Conservation (phyloP, 2,888 invertebrate genomes). For the Euplexia lucipara region DNA sequence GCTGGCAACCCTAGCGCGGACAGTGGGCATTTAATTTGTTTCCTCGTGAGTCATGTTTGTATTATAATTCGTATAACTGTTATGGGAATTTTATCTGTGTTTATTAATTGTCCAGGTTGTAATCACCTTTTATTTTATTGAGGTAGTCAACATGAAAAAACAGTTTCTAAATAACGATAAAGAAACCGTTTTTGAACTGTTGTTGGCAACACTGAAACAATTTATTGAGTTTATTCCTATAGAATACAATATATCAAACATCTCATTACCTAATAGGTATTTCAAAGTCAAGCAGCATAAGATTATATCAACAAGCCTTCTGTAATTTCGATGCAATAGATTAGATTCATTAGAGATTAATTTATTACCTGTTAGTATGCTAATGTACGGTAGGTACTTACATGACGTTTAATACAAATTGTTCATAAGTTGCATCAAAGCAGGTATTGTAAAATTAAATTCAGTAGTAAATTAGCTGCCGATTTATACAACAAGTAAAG, state of each 20-base stretch:
- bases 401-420: constrained; percentile 39
- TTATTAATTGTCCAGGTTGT: constrained; percentile 57
- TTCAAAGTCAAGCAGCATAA: constrained; percentile 31
- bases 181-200: constrained; percentile 1
- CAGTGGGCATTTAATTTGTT: constrained; percentile 86
- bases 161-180: constrained; percentile 5
- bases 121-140: constrained; percentile 52
- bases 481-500: constrained; percentile 54
- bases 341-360: constrained; percentile 48
- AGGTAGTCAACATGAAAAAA: constrained; percentile 31
- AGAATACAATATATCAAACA: constrained; percentile 30
- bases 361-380: constrained; percentile 41
- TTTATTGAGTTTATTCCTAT: neutral
- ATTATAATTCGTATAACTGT: constrained; percentile 74
- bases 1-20: constrained; percentile 85
- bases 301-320: constrained; percentile 28
- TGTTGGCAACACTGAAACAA: constrained; percentile 1
- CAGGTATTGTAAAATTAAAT: constrained; percentile 23
- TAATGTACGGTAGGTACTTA: constrained; percentile 30
- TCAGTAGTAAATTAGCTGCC: constrained; percentile 23
- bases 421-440: constrained; percentile 24
- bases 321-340: constrained; percentile 37
- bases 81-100: constrained; percentile 69
- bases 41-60: constrained; percentile 80
- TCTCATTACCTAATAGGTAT: constrained; percentile 19